A percentile compares a stretch with the other conserved stretches of the same genome.
Evolutionary conservation across 1,140 invertebrate species (phyloP).

Genomic region (Charaxes varanes): DNA sequence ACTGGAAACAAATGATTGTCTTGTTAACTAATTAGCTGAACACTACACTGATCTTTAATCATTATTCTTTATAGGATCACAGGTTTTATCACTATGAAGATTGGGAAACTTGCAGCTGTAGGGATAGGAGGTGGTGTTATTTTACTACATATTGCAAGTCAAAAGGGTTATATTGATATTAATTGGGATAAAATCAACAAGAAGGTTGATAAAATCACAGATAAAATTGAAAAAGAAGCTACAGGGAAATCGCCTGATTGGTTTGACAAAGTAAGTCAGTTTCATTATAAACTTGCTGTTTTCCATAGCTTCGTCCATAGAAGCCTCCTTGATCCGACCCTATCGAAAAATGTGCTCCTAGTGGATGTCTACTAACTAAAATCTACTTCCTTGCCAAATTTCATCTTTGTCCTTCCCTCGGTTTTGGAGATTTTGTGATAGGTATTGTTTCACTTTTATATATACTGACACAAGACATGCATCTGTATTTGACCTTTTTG

Average conservation of each 20-base stretch:
- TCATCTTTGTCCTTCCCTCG: too few species aligned
- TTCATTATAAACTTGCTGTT: not conserved
- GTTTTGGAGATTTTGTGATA: too few species aligned
- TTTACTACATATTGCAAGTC: slow-evolving; percentile 90
- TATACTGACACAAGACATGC: too few species aligned
- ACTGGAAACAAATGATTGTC: too few species aligned
- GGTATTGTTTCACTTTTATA: too few species aligned
- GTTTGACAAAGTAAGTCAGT: slow-evolving; percentile 83
- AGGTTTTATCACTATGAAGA: slow-evolving; percentile 92
- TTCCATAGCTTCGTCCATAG: not conserved
- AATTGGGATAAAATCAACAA: slow-evolving; percentile 92
- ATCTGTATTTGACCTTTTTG: too few species aligned
- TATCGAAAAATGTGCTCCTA: too few species aligned
- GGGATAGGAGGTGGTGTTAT: slow-evolving; percentile 92
- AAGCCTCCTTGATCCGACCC: too few species aligned
- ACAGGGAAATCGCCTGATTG: slow-evolving; percentile 81
- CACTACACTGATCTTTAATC: not conserved
- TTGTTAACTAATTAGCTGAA: not conserved
- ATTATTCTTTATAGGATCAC: slow-evolving; percentile 80
- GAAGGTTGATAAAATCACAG: slow-evolving; percentile 86
- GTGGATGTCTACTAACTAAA: too few species aligned
- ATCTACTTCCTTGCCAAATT: too few species aligned
- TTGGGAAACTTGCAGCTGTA: slow-evolving; percentile 92
- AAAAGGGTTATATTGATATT: slow-evolving; percentile 93
- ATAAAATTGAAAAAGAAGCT: slow-evolving; percentile 87